Base-by-base conservation (phyloP, 2,113 vertebrate genomes). In the Archocentrus centrarchus region DNA sequence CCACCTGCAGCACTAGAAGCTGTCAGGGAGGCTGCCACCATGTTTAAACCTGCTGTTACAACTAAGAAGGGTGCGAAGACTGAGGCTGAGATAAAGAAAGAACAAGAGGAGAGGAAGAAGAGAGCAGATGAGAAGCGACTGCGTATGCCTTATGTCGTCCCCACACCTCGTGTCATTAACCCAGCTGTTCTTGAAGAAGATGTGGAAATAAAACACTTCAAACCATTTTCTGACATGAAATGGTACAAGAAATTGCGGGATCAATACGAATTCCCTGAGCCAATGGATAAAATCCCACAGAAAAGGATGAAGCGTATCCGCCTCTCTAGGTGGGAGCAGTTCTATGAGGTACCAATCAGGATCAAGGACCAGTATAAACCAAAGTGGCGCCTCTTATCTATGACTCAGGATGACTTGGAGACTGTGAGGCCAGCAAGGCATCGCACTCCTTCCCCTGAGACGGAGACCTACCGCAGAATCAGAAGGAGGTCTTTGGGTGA, bases 191-290 rank as follows among this genome's bases (percentile, higher is more conserved):
- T 98, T 44, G 97, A 98, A 84, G 97, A 99, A 94, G 97, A 99
- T 70, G 95, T 97, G 35, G 96, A 85, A 80, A 99, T 99, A 73
- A 99, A 99, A 93, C 96, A 98, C 80, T 99, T 96, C 83, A 95
- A 97, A 86, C 98, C 98, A 20, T 94, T 98, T 84, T 99, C 98
- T 70, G 98, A 99, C 87, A 99, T 99, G 97, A 99, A 98, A 88
- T 99, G 98, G 98, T 99, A 99, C 91, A 99, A 97, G 95, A 98
- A 95, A 86, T 91, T 99, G n/a, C 93, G 98, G 59, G 98, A 99
- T 91, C 97, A 99, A 22, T 99, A 97, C 2, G 98, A 99, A 95
- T 98, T 99, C 96, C 98, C 98, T 35, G 98, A 97, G 87, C 98
- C 98, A 62, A 95, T 98, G 77, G 98, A 99, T 8, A 97, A 97